These are phyloP conservation scores for Potamarius usumacintae DNA, from an alignment of 2,113 vertebrate species.

Conservation along the genomic window DNA sequence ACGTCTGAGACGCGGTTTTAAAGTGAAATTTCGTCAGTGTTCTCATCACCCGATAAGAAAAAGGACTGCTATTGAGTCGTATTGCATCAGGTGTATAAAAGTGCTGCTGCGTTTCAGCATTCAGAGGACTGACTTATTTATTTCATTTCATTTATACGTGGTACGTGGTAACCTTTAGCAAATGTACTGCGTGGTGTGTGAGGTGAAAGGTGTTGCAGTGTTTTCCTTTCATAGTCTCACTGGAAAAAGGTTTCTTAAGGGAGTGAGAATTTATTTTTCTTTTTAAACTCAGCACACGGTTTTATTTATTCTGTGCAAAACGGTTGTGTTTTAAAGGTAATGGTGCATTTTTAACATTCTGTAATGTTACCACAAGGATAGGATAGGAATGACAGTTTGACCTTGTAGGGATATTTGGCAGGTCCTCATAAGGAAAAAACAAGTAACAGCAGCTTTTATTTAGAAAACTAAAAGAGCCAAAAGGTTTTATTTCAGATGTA, in stretches of 20 bases:
- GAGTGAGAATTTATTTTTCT: no score
- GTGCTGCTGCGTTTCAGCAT: not conserved
- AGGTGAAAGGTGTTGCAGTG: no score
- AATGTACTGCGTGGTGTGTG: not conserved
- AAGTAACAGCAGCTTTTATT: not conserved
- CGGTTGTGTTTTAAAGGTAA: not conserved
- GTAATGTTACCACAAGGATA: not conserved
- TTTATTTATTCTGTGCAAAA: not conserved
- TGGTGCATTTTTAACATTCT: not conserved
- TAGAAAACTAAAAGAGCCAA: no score
- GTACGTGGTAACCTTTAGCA: not conserved
- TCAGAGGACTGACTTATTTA: not conserved
- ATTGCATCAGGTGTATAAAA: not conserved
- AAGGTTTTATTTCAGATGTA: not conserved
- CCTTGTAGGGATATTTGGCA: not conserved
- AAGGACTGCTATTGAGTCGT: not conserved
- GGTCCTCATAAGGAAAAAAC: not conserved
- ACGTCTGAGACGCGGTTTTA: not conserved
- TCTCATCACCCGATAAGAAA: not conserved
- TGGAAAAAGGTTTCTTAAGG: not conserved
- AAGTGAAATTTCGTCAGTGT: not conserved
- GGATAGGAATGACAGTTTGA: not conserved
- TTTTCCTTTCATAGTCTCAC: not conserved
- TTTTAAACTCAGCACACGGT: no score
- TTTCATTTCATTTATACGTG: not conserved